A percentile compares a stretch with the other conserved stretches of the same genome.
Conservation (phyloP, 2,888 invertebrate genomes). For the Ectemnius cavifrons region DNA sequence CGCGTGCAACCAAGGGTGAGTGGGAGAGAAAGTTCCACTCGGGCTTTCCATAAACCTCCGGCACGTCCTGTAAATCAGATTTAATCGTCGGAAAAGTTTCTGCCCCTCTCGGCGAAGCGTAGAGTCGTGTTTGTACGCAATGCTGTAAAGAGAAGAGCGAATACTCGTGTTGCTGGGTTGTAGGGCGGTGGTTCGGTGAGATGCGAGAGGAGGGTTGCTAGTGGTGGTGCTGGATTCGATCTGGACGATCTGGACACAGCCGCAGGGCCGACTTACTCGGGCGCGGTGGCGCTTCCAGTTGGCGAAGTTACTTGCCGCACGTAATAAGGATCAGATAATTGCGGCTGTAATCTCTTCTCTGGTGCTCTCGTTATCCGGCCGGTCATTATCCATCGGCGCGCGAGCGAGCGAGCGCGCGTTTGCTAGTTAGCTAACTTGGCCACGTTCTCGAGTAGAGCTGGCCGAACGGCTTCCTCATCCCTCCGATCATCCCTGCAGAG, state of each 20-base stretch:
- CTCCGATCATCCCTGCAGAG: no score
- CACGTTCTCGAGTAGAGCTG: constrained; percentile 31
- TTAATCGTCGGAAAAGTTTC: no score
- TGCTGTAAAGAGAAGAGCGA: neutral
- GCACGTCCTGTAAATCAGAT: no score
- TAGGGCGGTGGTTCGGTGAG: no score
- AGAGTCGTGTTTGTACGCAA: neutral
- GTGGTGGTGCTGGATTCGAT: constrained; percentile 13
- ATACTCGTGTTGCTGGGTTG: neutral
- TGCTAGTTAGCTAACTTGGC: constrained; percentile 7
- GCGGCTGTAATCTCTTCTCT: constrained; percentile 45
- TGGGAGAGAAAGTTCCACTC: no score
- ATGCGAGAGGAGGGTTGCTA: no score
- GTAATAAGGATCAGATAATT: constrained; percentile 53
- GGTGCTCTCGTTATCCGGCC: constrained; percentile 40
- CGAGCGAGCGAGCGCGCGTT: no score
- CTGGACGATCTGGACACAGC: constrained; percentile 22
- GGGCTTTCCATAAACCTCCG: no score
- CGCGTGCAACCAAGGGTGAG: no score
- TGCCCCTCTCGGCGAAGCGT: no score
- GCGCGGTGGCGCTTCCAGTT: constrained; percentile 23
- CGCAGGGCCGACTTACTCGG: constrained; percentile 29
- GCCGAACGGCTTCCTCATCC: neutral
- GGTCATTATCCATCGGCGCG: constrained; percentile 23
- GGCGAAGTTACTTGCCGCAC: constrained; percentile 40